Evolutionary conservation across 2,113 vertebrate species (phyloP).

Genomic region (Paradisaea rubra): DNA sequence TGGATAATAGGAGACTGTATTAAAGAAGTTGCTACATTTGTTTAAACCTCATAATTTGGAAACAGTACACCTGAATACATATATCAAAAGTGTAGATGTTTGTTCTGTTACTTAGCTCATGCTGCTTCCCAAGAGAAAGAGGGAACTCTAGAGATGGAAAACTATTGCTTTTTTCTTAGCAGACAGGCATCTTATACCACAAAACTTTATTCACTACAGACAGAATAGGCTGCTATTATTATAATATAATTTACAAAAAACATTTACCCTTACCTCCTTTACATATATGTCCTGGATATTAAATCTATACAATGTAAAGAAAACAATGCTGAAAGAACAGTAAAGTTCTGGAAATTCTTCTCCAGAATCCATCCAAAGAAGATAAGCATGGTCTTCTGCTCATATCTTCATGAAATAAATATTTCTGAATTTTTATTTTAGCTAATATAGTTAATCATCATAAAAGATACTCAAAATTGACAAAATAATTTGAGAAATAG

Average conservation of each 20-base stretch:
- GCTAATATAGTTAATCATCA: not conserved
- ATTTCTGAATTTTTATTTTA: not conserved
- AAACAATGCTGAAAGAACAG: not conserved
- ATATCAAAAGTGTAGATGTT: not conserved
- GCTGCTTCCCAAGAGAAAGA: not conserved
- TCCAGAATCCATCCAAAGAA: not conserved
- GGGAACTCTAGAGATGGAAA: not conserved
- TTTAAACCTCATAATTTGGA: not conserved
- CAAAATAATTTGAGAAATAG: not conserved
- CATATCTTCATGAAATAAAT: not conserved
- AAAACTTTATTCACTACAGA: not conserved
- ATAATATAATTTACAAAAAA: not conserved
- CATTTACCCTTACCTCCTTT: not conserved
- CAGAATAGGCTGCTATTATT: not conserved
- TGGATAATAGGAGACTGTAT: not conserved
- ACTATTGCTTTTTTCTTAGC: not conserved
- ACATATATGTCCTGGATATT: not conserved
- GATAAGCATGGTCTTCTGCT: not conserved
- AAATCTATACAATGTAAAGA: not conserved
- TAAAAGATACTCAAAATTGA: not conserved
- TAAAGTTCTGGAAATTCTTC: not conserved
- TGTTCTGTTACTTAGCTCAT: not conserved
- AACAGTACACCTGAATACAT: not conserved
- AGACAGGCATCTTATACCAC: not conserved
- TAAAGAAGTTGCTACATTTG: not conserved